Base-by-base conservation (phyloP, 2,888 invertebrate species). In the Antitype chi region DNA sequence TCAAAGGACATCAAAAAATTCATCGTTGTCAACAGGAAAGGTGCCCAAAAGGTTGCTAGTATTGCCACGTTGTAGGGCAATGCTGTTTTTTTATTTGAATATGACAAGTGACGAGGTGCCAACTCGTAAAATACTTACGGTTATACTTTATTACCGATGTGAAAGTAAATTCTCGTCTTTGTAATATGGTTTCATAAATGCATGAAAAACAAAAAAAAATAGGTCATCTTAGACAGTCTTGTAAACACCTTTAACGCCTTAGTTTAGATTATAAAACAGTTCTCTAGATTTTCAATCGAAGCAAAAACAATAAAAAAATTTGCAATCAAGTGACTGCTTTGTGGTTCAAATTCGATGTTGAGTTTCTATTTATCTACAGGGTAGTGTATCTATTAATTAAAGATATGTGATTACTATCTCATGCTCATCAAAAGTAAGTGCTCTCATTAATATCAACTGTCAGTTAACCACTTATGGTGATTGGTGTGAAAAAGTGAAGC, bases 181-280 rank as follows among this genome's bases (percentile, higher is more conserved):
- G 25, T 23, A 15, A 25, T 23, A 62, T 47, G 32, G 3, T 11
- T 49, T 49, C 52, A 52, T 28, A 67, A 38, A n/a, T 53, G 17
- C 9, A 53, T 32, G 32, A 13, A 11, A 66, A 38, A 13, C 2
- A 49, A 62, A 9, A 13, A 13, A 28, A 60, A 80, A 15, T 2
- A 23, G 11, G 17, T 17, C 43, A 32, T 28, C 23, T 0, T 25
- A 20, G 25, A n/a, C 1, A 53, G 2, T 49, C 3, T 53, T 25
- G 11, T 47, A 43, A 43, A 59, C 64, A 66, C 6, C 17, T n/a
- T 6, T 38, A 47, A 47, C 15, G 15, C 43, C 43, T 47, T n/a
- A 74, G 59, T 74, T 81, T 17, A 59, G 52, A 47, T 66, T 66
- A 25, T 59, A 77, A 81, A 68, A 63, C 32, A 63, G n/a, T 23